Evolutionary conservation across 2,113 vertebrate species (phyloP).

Genomic region (Crotalus tigris): DNA sequence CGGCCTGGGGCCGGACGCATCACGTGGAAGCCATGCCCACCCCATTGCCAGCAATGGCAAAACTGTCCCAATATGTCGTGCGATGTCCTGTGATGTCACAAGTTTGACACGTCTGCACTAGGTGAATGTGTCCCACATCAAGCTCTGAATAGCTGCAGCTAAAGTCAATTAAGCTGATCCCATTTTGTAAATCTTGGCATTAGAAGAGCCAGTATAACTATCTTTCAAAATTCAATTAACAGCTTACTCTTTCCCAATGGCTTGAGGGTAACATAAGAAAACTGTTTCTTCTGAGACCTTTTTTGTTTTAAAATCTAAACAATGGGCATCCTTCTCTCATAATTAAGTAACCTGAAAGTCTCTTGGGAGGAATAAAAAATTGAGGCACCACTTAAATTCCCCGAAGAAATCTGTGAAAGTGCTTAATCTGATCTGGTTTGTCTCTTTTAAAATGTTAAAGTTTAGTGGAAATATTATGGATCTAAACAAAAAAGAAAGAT

Average conservation of each 20-base stretch:
- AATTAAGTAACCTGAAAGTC: conserved; percentile 1
- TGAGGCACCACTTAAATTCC: background rate
- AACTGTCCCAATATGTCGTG: no score
- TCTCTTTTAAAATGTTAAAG: background rate
- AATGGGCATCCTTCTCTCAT: background rate
- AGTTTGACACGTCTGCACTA: no score
- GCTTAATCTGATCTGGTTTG: background rate
- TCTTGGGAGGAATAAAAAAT: background rate
- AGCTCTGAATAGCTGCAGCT: background rate
- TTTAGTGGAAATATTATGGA: background rate
- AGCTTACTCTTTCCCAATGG: background rate
- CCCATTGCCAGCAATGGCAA: no score
- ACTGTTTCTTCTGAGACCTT: background rate
- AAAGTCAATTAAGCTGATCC: background rate
- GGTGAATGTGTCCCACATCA: background rate
- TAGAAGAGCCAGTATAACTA: background rate
- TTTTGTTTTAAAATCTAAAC: background rate
- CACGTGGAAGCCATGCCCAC: no score
- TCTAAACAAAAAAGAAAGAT: background rate
- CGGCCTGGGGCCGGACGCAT: no score
- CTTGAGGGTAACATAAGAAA: background rate
- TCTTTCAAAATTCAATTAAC: conserved; percentile 21
- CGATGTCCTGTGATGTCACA: no score
- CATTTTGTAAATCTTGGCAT: background rate
- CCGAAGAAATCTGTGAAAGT: background rate